Evolutionary conservation across 2,888 invertebrate genomes (phyloP), one percentile per base, ranked within the genome.

Genomic region (Pachycephus smyrnensis): DNA sequence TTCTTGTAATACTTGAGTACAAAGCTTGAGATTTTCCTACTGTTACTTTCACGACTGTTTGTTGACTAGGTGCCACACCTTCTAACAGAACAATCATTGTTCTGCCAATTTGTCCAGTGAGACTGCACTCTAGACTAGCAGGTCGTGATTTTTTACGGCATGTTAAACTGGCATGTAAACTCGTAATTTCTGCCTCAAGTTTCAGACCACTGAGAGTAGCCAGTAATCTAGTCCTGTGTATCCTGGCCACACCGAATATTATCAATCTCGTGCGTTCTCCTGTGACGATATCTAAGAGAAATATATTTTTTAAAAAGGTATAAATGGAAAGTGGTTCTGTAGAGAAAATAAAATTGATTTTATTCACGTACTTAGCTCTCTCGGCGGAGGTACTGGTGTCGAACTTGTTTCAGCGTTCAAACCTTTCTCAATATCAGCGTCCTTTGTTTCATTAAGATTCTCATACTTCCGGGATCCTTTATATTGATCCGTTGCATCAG

Each of bases 201-300:
- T 98, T 98, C 75, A 99, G 92, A 0, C 98, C 98, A 86, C 98
- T 98, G 1, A 99, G 93, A 0, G 98, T 97, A 0, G 98, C 98
- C 81, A 98, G 92, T 12, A 98, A 92, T 11, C 97, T 94, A 0
- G 97, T 97, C 82, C 97, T 94, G 86, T 97, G 97, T 84, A 99
- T 97, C 89, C 97, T 94, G 3, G 95, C 96, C 1, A 97, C 96
- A 1, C 98, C 98, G 89, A 98, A 97, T 33, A 98, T 96, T 37
- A 97, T 95, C 80, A 97, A 92, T 81, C 96, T 94, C 35, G 96
- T 96, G 80, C 95, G 94, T 85, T 96, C 95, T 15, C 94, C 94
- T 77, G 91, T 93, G 84, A 84, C 92, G 85, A 92, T 92, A 91
- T 89, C 93, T 92, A 81, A 87, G 88, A 35, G 12, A 30, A 71